A percentile compares a stretch with the other conserved stretches of the same genome.
phyloP scores from a whole-genome alignment of 2,888 invertebrate genomes.

The Lasioglossum lativentre region DNA sequence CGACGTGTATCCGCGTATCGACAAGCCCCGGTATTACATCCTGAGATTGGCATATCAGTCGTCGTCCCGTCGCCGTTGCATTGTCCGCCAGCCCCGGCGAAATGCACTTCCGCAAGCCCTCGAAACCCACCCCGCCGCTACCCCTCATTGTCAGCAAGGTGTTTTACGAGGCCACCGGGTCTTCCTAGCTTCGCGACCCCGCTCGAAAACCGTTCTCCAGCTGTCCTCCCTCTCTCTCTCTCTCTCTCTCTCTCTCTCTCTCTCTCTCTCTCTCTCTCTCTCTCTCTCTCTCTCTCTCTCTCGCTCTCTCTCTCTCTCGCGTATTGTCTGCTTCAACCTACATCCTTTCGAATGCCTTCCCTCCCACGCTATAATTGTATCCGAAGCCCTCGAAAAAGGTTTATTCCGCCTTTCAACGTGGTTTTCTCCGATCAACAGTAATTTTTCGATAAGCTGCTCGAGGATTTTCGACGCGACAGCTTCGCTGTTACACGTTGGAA shows the following conservation, averaged over 20 bases:
- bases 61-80: constrained; percentile 39
- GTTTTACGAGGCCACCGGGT: constrained; percentile 65
- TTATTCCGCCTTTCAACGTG: not conserved
- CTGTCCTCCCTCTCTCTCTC: constrained; percentile 31
- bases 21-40: constrained; percentile 57
- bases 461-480: not conserved
- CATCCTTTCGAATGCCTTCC: constrained; percentile 30
- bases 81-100: constrained; percentile 52
- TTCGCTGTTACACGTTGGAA: not conserved
- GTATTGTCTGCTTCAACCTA: not conserved
- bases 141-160: constrained; percentile 59
- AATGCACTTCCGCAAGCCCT: constrained; percentile 55
- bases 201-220: constrained; percentile 40
- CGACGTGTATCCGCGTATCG: constrained; percentile 54
- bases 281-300: constrained; percentile 13
- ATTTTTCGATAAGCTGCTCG: not conserved
- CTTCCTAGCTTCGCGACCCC: constrained; percentile 10
- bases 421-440: not conserved
- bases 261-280: constrained; percentile 13
- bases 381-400: not conserved
- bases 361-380: not conserved
- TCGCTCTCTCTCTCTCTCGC: not conserved
- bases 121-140: constrained; percentile 29
- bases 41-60: constrained; percentile 67
- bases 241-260: constrained; percentile 13